Base-by-base conservation (phyloP, 2,797 vertebrate species). In the Lacerta bilineata region DNA sequence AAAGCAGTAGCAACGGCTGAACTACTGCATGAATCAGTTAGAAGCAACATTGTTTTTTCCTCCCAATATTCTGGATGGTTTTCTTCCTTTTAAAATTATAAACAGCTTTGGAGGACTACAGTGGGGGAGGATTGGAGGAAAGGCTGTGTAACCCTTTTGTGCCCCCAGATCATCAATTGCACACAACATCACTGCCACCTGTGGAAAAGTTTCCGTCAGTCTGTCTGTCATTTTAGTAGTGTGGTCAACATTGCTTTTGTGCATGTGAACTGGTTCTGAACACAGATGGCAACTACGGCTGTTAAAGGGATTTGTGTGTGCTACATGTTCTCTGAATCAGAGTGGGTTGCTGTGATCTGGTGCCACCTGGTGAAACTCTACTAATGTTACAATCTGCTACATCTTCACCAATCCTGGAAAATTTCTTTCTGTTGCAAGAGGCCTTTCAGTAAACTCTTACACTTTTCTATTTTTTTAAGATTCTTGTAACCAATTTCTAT, bases 301-400 rank as follows among this genome's bases (percentile, higher is more conserved):
- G 7, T 81, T 33, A 83, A 75, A 46, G 77, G 84, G 84, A 61
- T 55, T 9, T 23, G 2, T 0, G 66, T 23, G 2, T 0, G 66
- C 13, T n/a, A 41, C 68, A 13, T 43, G 46, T 2, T 0, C 3
- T 18, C 9, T 81, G 64, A 76, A 41, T 25, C 75, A 3, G 8
- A 75, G 71, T 46, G 20, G 11, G 84, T 64, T 72, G 1, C 69
- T 72, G 13, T 10, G 18, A 17, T 74, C 50, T 87, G 74, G 68
- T 93, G 90, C 89, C 94, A 93, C 72, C 91, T 94, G 55, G 91
- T 90, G 92, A 76, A 85, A 68, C 6, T 29, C 5, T 33, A 10
- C 0, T 10, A 7, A 5, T 80, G 69, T 61, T 89, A 29, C 89
- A 94, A 75, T 50, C 50, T 76, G 0, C 25, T 50, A 11, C 2